A percentile compares a stretch with the other conserved stretches of the same genome.
phyloP scores from a whole-genome alignment of 2,113 vertebrate species.

The Bambusicola thoracicus region DNA sequence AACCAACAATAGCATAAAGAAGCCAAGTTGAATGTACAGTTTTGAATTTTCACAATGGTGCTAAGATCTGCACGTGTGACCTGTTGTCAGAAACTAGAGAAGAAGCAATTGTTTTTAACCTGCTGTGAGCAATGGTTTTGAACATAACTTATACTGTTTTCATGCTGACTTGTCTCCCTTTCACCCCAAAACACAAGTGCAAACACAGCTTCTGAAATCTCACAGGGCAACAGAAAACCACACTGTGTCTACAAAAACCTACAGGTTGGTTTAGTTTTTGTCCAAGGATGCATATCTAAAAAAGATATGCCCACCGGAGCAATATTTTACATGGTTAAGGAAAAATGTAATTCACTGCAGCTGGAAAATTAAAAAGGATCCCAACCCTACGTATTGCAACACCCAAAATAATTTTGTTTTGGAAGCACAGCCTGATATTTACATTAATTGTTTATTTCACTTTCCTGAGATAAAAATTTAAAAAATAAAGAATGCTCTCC shows the following conservation, averaged over 20 bases:
- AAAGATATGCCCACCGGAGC: neutral
- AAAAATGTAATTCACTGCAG: neutral
- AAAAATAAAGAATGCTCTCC: neutral
- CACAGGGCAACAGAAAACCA: slow-evolving; percentile 49
- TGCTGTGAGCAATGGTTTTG: slow-evolving; percentile 72
- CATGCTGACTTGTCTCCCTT: slow-evolving; percentile 34
- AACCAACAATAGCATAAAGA: neutral
- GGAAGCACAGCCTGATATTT: neutral
- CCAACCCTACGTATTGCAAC: neutral
- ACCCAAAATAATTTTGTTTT: neutral
- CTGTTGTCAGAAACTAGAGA: slow-evolving; percentile 51
- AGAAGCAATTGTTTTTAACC: slow-evolving; percentile 72
- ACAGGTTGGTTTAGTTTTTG: neutral
- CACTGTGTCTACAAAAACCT: slow-evolving; percentile 14
- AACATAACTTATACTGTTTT: slow-evolving; percentile 66
- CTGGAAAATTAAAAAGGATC: neutral
- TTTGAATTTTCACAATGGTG: slow-evolving; percentile 28
- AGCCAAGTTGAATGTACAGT: slow-evolving; percentile 14
- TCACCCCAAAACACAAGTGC: slow-evolving; percentile 36
- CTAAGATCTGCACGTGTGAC: slow-evolving; percentile 26
- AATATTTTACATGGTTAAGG: neutral
- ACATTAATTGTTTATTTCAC: neutral
- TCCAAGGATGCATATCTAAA: neutral
- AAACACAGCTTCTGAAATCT: slow-evolving; percentile 55
- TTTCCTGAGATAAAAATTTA: neutral